Evolutionary conservation across 2,113 vertebrate genomes (phyloP), one percentile per base, ranked within the genome.

Genomic region (Cavia porcellus): DNA sequence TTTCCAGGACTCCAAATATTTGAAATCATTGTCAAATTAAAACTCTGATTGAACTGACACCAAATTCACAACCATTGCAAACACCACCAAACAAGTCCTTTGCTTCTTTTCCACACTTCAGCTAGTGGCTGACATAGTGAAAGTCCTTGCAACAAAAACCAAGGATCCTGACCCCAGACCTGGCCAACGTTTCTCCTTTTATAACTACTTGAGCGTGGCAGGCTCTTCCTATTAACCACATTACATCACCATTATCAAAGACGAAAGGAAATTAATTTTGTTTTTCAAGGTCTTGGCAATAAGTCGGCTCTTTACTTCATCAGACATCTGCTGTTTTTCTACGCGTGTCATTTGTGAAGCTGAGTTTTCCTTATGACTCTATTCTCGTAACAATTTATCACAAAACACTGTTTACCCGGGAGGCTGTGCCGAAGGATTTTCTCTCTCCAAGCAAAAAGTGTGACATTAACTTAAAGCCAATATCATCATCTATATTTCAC

Each of bases 161-260:
- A 77, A 79, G 5, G 93, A 97, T 94, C 96, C 98, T 97, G 88
- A 98, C 98, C 98, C 92, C 86, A 96, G 96, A 98, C 98, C 98
- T 98, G 98, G 98, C 94, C 86, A 98, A 97, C 96, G 90, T 98
- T 99, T 98, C 98, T 98, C 97, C 98, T 98, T 97, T 98, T 98
- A 98, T 98, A 99, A 98, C 96, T 98, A 95, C 97, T 97, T n/a
- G 96, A 98, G 98, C 96, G 45, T 98, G 98, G 98, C 99, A 99
- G 98, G 96, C 97, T 98, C 98, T 99, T 99, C 98, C 98, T 98
- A 98, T 98, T 98, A 99, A 98, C 98, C 94, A 94, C 98, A 99
- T 99, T 98, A 99, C 98, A 98, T 99, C 98, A 99, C 86, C 98
- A 98, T 99, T 99, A 99, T 99, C 99, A 99, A 99, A 99, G 98